Percentiles rank a stretch among this genome's conserved stretches.
Conservation (phyloP, 2,797 vertebrate genomes). For the Mycteria americana region DNA sequence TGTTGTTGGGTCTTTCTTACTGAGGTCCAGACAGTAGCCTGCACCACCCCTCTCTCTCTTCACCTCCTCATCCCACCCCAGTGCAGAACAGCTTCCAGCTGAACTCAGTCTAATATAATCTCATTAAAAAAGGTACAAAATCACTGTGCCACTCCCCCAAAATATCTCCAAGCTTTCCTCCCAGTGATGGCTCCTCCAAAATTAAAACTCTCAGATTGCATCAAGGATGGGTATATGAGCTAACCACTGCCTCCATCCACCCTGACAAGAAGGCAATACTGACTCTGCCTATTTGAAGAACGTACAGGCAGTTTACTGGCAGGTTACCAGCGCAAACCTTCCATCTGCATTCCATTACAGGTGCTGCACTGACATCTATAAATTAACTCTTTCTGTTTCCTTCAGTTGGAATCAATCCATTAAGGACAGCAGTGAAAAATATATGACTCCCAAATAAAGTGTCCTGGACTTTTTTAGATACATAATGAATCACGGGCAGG, state of each 20-base stretch:
- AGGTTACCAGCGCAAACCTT: not conserved
- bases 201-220: not conserved
- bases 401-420: not conserved
- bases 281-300: not conserved
- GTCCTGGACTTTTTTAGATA: not conserved
- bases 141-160: not conserved
- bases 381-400: not conserved
- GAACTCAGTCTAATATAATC: not conserved
- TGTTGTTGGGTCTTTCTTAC: not conserved
- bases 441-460: not conserved
- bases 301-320: not conserved
- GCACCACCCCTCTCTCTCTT: not conserved
- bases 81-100: not conserved
- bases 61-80: fast-evolving
- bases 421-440: not conserved
- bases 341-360: not conserved
- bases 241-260: not conserved
- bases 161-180: not conserved
- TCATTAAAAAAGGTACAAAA: not conserved
- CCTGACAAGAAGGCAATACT: not conserved
- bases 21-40: not conserved
- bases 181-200: not conserved
- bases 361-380: not conserved
- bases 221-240: not conserved
- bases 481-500: not conserved